Conservation (phyloP, 2,797 vertebrate genomes). For the Paguma larvata region DNA sequence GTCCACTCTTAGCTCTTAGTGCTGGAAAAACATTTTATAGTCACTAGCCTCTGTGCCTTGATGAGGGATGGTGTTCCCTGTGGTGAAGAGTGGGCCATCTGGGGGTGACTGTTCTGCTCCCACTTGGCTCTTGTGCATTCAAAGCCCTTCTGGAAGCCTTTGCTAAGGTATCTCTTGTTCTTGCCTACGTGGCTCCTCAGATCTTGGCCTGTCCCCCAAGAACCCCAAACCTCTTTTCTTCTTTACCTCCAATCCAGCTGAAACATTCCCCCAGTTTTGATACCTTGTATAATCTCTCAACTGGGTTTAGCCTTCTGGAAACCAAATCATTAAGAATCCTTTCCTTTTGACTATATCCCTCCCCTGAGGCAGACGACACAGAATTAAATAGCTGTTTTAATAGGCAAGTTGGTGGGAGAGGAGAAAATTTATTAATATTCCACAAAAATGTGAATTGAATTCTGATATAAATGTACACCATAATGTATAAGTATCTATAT, state of each 20-base stretch:
- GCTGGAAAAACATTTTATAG: not conserved
- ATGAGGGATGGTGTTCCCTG: not conserved
- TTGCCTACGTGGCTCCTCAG: not conserved
- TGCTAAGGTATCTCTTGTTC: not conserved
- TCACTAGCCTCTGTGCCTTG: not conserved
- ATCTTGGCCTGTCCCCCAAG: not conserved
- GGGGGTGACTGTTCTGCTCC: fast-evolving
- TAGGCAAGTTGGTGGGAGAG: not conserved
- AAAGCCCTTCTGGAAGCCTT: not conserved
- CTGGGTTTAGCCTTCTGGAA: not conserved
- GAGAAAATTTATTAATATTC: not conserved
- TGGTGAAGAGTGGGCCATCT: not conserved
- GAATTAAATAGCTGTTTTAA: conserved; percentile 26
- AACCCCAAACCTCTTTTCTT: not conserved
- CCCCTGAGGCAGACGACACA: not conserved
- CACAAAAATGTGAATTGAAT: not conserved
- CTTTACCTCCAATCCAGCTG: not conserved
- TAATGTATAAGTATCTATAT: not conserved
- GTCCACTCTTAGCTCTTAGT: not conserved
- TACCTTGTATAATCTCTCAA: not conserved
- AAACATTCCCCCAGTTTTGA: not conserved
- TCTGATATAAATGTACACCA: not conserved
- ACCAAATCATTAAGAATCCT: not conserved
- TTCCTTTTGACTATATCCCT: not conserved
- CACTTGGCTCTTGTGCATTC: not conserved